Base-by-base conservation (phyloP, 2,888 invertebrate genomes). In the Ecliptopera silaceata region DNA sequence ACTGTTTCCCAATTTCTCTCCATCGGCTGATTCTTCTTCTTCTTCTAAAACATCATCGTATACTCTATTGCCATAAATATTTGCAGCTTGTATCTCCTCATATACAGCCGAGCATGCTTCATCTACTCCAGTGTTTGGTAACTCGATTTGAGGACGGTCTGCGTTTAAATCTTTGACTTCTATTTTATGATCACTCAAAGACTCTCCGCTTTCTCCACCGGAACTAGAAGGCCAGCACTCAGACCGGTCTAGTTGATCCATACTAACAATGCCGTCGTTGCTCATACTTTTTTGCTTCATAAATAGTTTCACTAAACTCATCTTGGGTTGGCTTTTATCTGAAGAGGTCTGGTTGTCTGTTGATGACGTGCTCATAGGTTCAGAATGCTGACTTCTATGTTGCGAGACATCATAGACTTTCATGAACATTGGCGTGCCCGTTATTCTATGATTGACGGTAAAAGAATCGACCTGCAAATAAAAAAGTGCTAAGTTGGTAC, bases 241-340 rank as follows among this genome's bases (percentile, higher is more conserved):
- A 1, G 96, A 96, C 64, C 87, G 77, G 61, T 91, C 90, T 39
- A 96, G 93, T 65, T 96, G 95, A 79, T 96, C 96, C 91, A 96
- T 94, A 51, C 94, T 93, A 69, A 93, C 92, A 69, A 94, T 95
- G 55, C 94, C 94, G 80, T 96, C 96, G 52, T 94, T 94, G 66
- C 96, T 96, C 88, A 94, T 94, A 79, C 96, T 96, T 81, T 96
- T 96, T 78, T 97, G 97, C 82, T 97, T 97, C 93, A 97, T 97
- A 77, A 97, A 97, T 65, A 97, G 91, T 82, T 96, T 96, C 39
- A 97, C 96, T 75, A 97, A 93, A 84, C 95, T 97, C 80, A 97
- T 94, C 63, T 95, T 93, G 68, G 94, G 92, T 84, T 88, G 90
- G 69, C 87, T 92, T 80, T 89, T 91, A 44, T 91, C 91, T 26